Conservation (phyloP, 2,888 invertebrate genomes). For the Chaitophorus viminalis region DNA sequence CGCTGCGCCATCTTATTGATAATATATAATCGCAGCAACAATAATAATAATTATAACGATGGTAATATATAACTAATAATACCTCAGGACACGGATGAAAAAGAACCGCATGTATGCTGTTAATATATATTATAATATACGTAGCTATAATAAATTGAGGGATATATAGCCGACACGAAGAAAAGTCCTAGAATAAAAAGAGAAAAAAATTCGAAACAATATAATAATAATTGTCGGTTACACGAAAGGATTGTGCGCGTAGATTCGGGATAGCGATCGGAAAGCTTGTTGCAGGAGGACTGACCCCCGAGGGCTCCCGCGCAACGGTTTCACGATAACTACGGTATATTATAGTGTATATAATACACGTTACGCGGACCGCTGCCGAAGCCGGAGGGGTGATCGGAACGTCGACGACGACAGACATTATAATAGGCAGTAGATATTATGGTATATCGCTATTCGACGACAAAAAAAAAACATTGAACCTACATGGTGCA, state of each 20-base stretch:
- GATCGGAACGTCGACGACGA: neutral
- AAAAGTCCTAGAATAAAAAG: neutral
- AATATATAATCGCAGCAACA: neutral
- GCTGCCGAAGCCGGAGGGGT: constrained; percentile 3
- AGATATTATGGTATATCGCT: neutral
- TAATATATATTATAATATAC: no score
- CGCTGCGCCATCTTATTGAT: constrained; percentile 11
- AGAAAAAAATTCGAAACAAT: constrained; percentile 9
- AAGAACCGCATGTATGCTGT: no score
- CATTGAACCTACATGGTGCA: neutral
- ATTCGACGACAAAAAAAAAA: neutral
- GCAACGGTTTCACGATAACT: constrained; percentile 28
- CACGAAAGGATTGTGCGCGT: neutral
- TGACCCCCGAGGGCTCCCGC: constrained; percentile 36
- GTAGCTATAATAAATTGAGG: neutral
- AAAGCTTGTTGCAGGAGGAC: constrained; percentile 24
- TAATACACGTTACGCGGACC: neutral
- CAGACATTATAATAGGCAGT: neutral
- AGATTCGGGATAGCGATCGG: constrained; percentile 45
- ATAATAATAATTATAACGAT: neutral
- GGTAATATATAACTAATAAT: neutral
- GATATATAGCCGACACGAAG: neutral
- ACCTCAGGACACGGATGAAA: constrained; percentile 4
- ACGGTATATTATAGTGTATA: no score
- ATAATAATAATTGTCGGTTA: constrained; percentile 57